Conservation (phyloP, 2,113 vertebrate genomes). For the Ranitomeya imitator region DNA sequence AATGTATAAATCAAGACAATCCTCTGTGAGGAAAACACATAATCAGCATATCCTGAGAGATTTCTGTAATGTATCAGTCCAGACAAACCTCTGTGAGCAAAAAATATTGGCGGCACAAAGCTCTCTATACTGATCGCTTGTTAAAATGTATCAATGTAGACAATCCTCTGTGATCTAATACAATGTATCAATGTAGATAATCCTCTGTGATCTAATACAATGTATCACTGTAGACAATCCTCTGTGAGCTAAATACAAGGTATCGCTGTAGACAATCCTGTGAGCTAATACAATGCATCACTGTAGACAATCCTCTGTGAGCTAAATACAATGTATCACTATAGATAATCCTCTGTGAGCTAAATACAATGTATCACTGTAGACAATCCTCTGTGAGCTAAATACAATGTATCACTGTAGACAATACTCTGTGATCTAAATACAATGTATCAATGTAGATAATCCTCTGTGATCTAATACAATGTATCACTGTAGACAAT, state of each 20-base stretch:
- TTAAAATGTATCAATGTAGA: too few species aligned
- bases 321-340: too few species aligned
- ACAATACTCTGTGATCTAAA: background rate
- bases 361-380: background rate
- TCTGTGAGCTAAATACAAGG: background rate
- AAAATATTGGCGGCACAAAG: background rate
- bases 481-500: background rate
- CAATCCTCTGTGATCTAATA: too few species aligned
- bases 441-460: background rate
- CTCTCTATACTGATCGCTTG: background rate
- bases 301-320: too few species aligned
- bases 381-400: background rate
- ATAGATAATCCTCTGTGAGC: background rate
- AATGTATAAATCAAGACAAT: background rate
- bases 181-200: too few species aligned
- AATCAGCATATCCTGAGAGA: too few species aligned
- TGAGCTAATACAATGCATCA: too few species aligned
- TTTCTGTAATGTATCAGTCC: too few species aligned
- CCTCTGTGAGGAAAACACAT: background rate
- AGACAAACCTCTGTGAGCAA: too few species aligned
- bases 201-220: too few species aligned
- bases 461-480: background rate
- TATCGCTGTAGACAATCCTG: background rate
- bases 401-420: background rate
- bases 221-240: too few species aligned